Evolutionary conservation across 2,113 vertebrate genomes (phyloP).

Genomic region (Vireo altiloquus): DNA sequence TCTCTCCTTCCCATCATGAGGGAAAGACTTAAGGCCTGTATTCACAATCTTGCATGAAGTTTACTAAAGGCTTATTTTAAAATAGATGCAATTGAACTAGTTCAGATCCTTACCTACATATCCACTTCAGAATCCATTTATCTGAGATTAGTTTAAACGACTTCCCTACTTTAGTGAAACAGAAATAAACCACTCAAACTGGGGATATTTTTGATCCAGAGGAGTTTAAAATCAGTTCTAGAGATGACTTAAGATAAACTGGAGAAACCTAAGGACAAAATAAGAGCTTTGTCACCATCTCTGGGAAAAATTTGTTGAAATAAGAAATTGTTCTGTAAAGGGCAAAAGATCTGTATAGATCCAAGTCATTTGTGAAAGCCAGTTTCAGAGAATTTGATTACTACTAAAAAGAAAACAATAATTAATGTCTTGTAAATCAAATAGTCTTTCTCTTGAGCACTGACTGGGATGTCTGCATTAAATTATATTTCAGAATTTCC

Average conservation of each 20-base stretch:
- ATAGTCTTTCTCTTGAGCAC: neutral
- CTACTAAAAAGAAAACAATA: neutral
- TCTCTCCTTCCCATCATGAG: neutral
- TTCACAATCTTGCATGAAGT: neutral
- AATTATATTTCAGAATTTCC: conserved; percentile 21
- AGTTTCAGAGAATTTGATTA: neutral
- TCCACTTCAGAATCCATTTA: neutral
- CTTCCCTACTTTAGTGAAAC: neutral
- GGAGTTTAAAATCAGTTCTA: neutral
- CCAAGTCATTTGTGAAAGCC: neutral
- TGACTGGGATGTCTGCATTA: neutral
- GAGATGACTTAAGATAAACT: neutral
- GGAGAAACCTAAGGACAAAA: neutral
- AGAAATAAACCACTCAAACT: neutral
- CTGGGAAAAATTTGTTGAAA: neutral
- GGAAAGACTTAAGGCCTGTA: neutral
- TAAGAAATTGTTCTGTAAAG: neutral
- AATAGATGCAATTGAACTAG: neutral
- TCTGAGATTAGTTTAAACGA: neutral
- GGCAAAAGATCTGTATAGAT: neutral
- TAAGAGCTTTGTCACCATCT: neutral
- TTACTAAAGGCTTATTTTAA: conserved; percentile 25
- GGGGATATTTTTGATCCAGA: neutral
- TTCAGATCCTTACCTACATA: neutral
- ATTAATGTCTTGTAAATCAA: neutral